Evolutionary conservation across 2,888 invertebrate species (phyloP).

Genomic region (Chloroclystis v-ata): DNA sequence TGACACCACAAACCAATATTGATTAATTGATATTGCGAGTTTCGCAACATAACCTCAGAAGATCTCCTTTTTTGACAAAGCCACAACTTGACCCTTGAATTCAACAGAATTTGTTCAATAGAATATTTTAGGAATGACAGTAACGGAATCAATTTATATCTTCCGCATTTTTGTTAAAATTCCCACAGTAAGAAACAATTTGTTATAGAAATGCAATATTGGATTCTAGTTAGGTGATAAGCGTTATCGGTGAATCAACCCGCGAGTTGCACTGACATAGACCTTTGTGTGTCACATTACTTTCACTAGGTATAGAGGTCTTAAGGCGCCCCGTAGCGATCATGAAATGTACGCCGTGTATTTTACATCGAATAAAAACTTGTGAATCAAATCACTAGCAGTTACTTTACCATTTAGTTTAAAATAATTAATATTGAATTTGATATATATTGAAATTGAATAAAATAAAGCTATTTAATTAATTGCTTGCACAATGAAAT

Average conservation of each 20-base stretch:
- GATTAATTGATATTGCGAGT: no score
- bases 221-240: slow-evolving; percentile 46
- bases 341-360: no score
- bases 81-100: slow-evolving; percentile 3
- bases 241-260: slow-evolving; percentile 66
- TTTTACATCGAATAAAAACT: no score
- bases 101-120: neutral
- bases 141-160: slow-evolving; percentile 1
- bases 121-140: neutral
- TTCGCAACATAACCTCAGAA: no score
- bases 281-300: slow-evolving; percentile 36
- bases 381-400: no score
- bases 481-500: no score
- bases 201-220: slow-evolving; percentile 38
- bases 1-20: neutral
- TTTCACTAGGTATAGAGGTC: neutral
- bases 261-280: slow-evolving; percentile 53
- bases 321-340: no score
- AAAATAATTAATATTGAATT: no score
- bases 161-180: neutral
- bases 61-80: neutral
- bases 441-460: no score
- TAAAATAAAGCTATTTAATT: no score
- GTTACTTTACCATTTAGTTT: no score
- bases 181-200: neutral